Conservation (phyloP, 2,797 vertebrate genomes). For the Danio tinwini region DNA sequence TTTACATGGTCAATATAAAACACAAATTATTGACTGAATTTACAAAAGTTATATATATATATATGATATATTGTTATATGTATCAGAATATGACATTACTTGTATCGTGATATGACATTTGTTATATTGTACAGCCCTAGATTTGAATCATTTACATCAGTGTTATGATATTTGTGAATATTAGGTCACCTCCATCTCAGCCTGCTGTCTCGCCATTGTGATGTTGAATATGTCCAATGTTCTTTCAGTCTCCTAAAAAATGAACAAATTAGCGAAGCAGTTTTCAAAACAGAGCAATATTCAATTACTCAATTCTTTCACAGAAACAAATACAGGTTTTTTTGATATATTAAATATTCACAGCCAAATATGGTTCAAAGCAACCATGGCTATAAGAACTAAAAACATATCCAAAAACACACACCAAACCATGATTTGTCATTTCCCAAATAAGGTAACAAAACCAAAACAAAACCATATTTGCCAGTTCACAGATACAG, state of each 20-base stretch:
- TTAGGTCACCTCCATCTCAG: slow-evolving; percentile 92
- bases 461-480: neutral
- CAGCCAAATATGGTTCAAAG: neutral
- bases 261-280: neutral
- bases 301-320: too few relatives aligned
- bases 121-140: too few relatives aligned
- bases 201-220: slow-evolving; percentile 93
- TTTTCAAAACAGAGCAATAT: neutral
- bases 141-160: too few relatives aligned
- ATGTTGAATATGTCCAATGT: slow-evolving; percentile 96
- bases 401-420: neutral
- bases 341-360: neutral
- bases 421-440: too few relatives aligned
- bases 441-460: too few relatives aligned
- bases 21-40: too few relatives aligned
- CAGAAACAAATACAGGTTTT: neutral
- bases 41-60: too few relatives aligned
- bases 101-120: too few relatives aligned
- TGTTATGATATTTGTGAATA: too few relatives aligned
- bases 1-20: too few relatives aligned
- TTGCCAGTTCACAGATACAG: neutral
- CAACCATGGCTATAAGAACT: neutral
- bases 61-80: too few relatives aligned
- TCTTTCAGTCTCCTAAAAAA: slow-evolving; percentile 85
- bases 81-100: too few relatives aligned